Evolutionary conservation across 2,888 invertebrate species (phyloP).

Genomic region (Linhomoeus sp.): DNA sequence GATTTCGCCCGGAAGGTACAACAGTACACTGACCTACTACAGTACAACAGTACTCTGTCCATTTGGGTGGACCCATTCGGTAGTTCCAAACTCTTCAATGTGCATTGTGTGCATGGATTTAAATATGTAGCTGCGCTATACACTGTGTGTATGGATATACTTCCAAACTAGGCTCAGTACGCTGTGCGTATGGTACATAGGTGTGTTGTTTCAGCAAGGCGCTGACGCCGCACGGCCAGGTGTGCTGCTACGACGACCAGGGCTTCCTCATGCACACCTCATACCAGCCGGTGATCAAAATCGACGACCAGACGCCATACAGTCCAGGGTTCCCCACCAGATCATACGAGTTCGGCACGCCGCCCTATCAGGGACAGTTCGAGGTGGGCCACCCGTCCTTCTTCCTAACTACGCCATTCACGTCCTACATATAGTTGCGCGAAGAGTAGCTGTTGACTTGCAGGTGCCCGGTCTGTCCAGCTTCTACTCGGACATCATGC

Average conservation of each 20-base stretch:
- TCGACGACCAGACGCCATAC: conserved; percentile 14
- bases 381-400: conserved; percentile 41
- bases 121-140: no score
- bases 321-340: conserved; percentile 25
- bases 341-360: conserved; percentile 57
- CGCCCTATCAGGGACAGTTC: conserved; percentile 82
- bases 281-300: conserved; percentile 50
- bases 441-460: background rate
- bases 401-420: background rate
- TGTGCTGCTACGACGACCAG: conserved; percentile 88
- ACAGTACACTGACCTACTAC: no score
- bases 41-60: no score
- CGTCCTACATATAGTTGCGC: background rate
- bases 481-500: conserved; percentile 85
- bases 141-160: background rate
- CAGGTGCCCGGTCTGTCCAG: conserved; percentile 71
- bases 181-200: no score
- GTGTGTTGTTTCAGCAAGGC: conserved; percentile 16
- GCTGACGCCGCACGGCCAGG: conserved; percentile 47
- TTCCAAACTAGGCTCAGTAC: no score
- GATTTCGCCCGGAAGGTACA: no score
- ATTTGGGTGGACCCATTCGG: no score
- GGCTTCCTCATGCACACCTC: conserved; percentile 76
- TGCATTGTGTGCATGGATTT: no score
- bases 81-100: no score